Conservation (phyloP, 2,888 invertebrate species). For the Toxonevra muliebris region DNA sequence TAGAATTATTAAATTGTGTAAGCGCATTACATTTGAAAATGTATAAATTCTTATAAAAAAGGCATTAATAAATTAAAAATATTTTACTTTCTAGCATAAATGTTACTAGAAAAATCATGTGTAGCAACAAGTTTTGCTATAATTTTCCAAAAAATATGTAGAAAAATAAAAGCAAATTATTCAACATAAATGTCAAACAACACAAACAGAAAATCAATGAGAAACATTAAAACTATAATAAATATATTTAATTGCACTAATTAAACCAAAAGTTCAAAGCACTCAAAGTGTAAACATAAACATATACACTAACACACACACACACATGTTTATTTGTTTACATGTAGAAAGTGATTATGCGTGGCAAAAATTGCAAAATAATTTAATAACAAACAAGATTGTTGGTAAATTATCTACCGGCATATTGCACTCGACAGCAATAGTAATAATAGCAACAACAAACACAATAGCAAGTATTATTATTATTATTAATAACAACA, state of each 20-base stretch:
- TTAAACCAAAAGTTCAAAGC: constrained; percentile 39
- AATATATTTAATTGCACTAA: constrained; percentile 32
- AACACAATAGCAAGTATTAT: background rate
- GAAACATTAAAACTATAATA: too few relatives aligned
- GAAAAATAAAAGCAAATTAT: too few relatives aligned
- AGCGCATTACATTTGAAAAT: too few relatives aligned
- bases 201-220: too few relatives aligned
- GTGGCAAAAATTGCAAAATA: background rate
- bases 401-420: background rate
- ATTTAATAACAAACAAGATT: background rate
- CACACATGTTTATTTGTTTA: background rate
- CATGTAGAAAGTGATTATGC: background rate
- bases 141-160: too few relatives aligned
- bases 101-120: too few relatives aligned
- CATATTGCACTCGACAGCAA: constrained; percentile 16
- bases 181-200: too few relatives aligned
- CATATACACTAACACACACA: constrained; percentile 29
- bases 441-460: background rate
- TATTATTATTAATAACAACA: background rate
- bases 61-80: too few relatives aligned
- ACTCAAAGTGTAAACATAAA: constrained; percentile 37
- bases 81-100: too few relatives aligned
- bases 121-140: too few relatives aligned
- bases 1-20: too few relatives aligned
- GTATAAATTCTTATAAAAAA: too few relatives aligned